Base-by-base conservation (phyloP, 2,888 invertebrate species). In the Drosophila paranaensis region DNA sequence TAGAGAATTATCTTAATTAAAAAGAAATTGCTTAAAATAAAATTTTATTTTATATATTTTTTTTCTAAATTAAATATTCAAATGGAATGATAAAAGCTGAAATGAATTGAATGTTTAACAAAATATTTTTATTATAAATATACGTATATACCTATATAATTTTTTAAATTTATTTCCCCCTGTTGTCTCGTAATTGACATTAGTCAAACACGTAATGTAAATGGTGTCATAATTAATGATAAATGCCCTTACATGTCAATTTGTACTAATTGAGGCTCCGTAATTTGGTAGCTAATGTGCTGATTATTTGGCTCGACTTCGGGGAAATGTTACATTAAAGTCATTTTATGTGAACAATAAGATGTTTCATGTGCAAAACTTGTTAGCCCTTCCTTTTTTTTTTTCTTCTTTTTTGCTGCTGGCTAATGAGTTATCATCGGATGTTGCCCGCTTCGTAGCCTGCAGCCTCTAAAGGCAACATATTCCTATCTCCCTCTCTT, bases 341-440 rank as follows among this genome's bases (percentile, higher is more conserved):
- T 64, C 53, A 54, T 64, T 58, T 48, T 33, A 39, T 20, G 39
- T 39, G 6, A 74, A 43, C 68, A 67, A 56, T 45, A 16, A 60
- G 60, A 51, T 27, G 35, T 71, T 71, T 63, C 40, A 46, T 58
- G 66, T 78, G 79, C 74, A 56, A 56, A 64, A 71, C 20, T 55
- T 16, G 45, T 64, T 61, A 20, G 39, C 39, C 27, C 39, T 54
- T 50, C 6, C 27, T 40, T 25, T 33, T 42, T 30, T 30, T 30
- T 30, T 30, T 30, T 3, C 3, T 33, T 33, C 8, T 33, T 40
- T 25, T 37, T 20, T 14, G 6, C 43, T 42, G 46, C 37, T 46
- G 76, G 63, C 76, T 77, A 77, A 77, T 77, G 79, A 77, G 79
- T 79, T 75, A 71, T 61, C 76, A 67, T 58, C 77, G 77, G 79